Base-by-base conservation (phyloP, 2,113 vertebrate species). In the Garra rufa region DNA sequence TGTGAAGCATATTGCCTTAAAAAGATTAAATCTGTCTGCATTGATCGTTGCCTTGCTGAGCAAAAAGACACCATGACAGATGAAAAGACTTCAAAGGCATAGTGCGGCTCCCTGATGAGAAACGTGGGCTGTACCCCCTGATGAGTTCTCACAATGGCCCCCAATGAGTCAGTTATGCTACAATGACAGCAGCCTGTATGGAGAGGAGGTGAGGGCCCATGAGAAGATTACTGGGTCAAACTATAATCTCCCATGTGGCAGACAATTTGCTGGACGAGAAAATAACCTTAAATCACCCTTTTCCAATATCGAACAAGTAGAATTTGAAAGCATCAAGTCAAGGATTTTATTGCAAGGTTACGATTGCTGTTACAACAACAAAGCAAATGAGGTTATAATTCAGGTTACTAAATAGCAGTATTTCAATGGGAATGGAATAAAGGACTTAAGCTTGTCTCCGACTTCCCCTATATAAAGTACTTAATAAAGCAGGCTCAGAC, bases 11-110 rank as follows among this genome's bases (percentile, higher is more conserved):
- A 80, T 80, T 65, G 41, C 41, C 17, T 30, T 65, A 46, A 65
- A 80, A 30, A 19, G 26, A 65, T 80, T 67, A 30, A 21, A 80
- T 80, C 77, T 65, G 77, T 67, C 24, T 67, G 24, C 59, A 67
- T 48, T 80, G 17, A 80, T 67, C 41, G 9, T 67, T 67, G 24
- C 24, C 26, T 26, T 50, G 61, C 77, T 67, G 59, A 67, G 57
- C 59, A 34, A 48, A 46, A 48, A 34, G 43, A 80, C 43, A 34
- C 26, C 26, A 48, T 30, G 57, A 48, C 17, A 26, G n/a, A 63
- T 80, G 43, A 80, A 50, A 80, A 13, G 57, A 30, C 59, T 21
- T 80, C 41, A 80, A 63, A 80, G 55, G 24, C 43, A 46, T 43
- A 28, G 14, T 19, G 24, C 57, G 26, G 59, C 41, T 24, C 52